Evolutionary conservation across 2,888 invertebrate genomes (phyloP), one percentile per base, ranked within the genome.

Genomic region (Pharmacophagus antenor): DNA sequence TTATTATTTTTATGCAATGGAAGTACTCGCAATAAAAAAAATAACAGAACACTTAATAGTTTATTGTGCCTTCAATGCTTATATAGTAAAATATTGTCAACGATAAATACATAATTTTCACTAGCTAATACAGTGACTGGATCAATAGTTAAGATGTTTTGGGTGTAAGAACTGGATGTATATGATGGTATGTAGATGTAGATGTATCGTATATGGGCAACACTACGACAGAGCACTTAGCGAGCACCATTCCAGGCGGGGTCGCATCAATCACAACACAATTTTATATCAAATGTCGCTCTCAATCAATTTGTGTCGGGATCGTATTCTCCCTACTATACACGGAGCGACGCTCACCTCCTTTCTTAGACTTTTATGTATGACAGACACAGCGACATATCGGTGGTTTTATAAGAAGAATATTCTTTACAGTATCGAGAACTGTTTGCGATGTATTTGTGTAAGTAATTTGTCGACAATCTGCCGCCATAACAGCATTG

Each of bases 271-370:
- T 90, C 89, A 89, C 88, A 84, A 85, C 88, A 87, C 88, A 86
- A 87, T 89, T 89, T 90, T 89, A 90, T 90, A 90, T 90, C 89
- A 89, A 88, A 90, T 90, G 88, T 88, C 88, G 86, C 87, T 88
- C 80, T 89, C 89, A 88, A 90, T 89, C 89, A 88, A 89, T 90
- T 89, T 88, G 88, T 82, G 84, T 79, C 73, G 69, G 82, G 84
- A 87, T 89, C 89, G 84, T 82, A 80, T 89, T 88, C n/a, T n/a
- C 77, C 83, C 72, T 76, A 75, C 82, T 77, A 82, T 69, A 77
- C 79, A 74, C 71, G 68, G 76, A 74, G 71, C 52, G 58, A 54
- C 69, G 76, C 70, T 72, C 76, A 77, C 77, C 73, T 76, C 71
- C 76, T 73, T 61, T 63, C 66, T 62, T 65, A 65, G 64, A 66